These are phyloP conservation scores for Andrena minutula DNA, from an alignment of 2,888 invertebrate genomes.

Conservation along the genomic window DNA sequence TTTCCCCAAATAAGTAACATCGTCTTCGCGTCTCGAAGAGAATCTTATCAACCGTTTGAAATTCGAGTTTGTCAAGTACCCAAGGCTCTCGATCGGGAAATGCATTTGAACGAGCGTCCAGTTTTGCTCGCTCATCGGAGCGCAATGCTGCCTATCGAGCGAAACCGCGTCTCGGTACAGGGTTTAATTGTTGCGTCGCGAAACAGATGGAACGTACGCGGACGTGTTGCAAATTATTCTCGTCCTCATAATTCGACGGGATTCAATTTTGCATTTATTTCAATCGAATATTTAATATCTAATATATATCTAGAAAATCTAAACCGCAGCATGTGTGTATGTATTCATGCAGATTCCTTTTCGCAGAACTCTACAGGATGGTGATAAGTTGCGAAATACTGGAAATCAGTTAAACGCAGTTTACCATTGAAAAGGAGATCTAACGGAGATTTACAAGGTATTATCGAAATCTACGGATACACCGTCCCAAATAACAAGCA, in stretches of 20 bases:
- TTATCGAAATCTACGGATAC: no score
- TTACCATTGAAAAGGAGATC: no score
- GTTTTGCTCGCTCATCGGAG: conserved; percentile 2
- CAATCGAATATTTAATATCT: not conserved
- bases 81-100: not conserved
- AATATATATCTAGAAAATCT: not conserved
- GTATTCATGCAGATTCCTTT: no score
- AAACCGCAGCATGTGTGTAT: not conserved
- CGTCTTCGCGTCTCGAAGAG: no score
- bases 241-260: conserved; percentile 1
- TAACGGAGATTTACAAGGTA: no score
- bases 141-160: not conserved
- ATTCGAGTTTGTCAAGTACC: not conserved
- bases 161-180: conserved; percentile 5
- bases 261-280: not conserved
- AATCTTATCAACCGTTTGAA: not conserved
- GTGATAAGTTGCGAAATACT: no score
- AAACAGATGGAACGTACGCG: conserved; percentile 24
- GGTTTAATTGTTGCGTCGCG: conserved; percentile 22
- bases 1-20: no score
- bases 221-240: conserved; percentile 32
- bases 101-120: not conserved
- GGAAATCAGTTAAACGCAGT: no score
- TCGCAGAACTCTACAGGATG: no score
- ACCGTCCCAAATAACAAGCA: no score